Evolutionary conservation across 2,888 invertebrate species (phyloP).

Genomic region (Idaea dimidiata): DNA sequence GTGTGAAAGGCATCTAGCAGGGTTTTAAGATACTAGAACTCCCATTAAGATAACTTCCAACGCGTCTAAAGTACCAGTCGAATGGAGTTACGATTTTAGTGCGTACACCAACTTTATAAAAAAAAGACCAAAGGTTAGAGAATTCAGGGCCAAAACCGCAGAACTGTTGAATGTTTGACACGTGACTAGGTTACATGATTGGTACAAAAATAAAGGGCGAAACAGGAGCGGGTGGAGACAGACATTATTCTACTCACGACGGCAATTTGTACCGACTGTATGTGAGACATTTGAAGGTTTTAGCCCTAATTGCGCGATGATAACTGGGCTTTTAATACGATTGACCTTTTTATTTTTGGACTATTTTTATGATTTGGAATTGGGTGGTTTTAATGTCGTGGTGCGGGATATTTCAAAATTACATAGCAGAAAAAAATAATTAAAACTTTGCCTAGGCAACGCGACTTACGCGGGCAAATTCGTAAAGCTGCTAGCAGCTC

Average conservation of each 20-base stretch:
- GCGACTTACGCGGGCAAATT: no score
- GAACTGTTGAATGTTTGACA: neutral
- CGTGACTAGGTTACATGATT: neutral
- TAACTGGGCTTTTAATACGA: neutral
- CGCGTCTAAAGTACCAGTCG: no score
- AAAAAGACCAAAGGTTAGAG: neutral
- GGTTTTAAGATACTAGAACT: no score
- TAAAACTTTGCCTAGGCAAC: no score
- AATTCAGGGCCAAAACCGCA: neutral
- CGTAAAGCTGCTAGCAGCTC: no score
- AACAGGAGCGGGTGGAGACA: neutral
- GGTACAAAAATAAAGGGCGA: constrained; percentile 3
- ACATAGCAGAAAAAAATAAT: no score
- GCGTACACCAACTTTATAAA: neutral
- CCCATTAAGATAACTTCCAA: no score
- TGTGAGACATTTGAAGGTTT: constrained; percentile 1
- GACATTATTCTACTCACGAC: neutral
- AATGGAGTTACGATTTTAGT: no score
- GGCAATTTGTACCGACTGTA: neutral
- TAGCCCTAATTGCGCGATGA: neutral
- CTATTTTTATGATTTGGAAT: neutral
- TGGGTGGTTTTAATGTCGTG: neutral
- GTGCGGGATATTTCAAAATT: neutral
- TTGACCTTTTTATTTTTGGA: neutral
- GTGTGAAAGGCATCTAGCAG: no score